Percentiles rank a stretch among this genome's conserved stretches.
phyloP scores from a whole-genome alignment of 1,140 invertebrate genomes.

The Drosophila bocki region DNA sequence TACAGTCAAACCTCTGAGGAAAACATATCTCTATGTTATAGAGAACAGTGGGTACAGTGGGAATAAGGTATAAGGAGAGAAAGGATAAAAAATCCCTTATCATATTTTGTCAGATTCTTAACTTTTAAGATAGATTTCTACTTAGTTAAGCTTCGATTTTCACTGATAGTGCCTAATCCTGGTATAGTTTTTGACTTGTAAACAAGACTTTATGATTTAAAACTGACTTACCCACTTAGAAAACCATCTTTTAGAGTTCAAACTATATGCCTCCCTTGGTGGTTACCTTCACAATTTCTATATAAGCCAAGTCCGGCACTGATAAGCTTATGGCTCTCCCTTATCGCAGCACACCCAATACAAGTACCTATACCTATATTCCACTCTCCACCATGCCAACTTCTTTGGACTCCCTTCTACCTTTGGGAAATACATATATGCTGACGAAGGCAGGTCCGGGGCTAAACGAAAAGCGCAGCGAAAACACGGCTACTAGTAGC shows the following conservation, averaged over 20 bases:
- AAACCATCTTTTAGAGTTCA: not conserved
- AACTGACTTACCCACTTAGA: not conserved
- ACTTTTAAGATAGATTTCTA: not conserved
- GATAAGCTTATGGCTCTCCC: conserved; percentile 48
- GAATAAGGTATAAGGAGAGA: not conserved
- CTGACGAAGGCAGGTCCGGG: conserved; percentile 49
- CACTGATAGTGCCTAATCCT: not conserved
- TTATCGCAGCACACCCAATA: conserved; percentile 44
- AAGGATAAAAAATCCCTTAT: no score
- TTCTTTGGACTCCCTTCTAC: conserved; percentile 30
- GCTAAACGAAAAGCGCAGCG: conserved; percentile 58
- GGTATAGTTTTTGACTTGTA: not conserved
- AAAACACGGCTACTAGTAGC: conserved; percentile 18
- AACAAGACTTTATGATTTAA: not conserved
- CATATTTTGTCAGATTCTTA: not conserved
- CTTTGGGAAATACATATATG: conserved; percentile 69
- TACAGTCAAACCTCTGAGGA: conserved; percentile 28
- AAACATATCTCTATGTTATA: not conserved
- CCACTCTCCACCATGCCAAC: conserved; percentile 9
- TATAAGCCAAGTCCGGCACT: conserved; percentile 18
- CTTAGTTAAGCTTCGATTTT: not conserved
- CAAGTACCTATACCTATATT: not conserved
- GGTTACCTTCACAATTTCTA: no score
- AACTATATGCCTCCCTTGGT: not conserved
- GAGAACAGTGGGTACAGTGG: not conserved